Base-by-base conservation (phyloP, 2,113 vertebrate species). In the Brachyhypopomus occidentalis region DNA sequence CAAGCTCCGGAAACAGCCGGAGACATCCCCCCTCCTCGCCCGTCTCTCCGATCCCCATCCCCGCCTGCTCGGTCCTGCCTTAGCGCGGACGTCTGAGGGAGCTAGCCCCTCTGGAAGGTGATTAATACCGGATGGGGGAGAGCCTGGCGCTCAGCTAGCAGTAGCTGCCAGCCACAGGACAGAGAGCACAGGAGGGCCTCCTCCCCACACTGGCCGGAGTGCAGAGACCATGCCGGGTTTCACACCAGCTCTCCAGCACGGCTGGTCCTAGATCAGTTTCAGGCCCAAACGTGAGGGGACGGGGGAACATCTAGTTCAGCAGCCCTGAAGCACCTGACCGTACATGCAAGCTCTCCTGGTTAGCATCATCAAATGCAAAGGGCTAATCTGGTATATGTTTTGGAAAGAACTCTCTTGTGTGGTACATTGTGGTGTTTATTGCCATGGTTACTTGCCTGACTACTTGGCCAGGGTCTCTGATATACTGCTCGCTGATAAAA, bases 331-430 rank as follows among this genome's bases (percentile, higher is more conserved):
- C 30, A 2, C n/a, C 27, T 60, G 73, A 75, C 73, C 73, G 23
- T 22, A 23, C 12, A 23, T n/a, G 9, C 58, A 41, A 59, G n/a
- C 23, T 62, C 56, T 36, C 25, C 69, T 55, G 41, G n/a, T 66
- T 56, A 27, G 60, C 22, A 14, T 73, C 59, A 25, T 41, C 22
- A 36, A 55, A 74, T 73, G 59, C 78, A 30, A 2, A 60, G 64
- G 72, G 64, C 64, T 34, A 30, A 80, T 64, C 78, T 36, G 78
- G 27, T 73, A 70, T 74, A 74, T 80, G 45, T 74, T 80, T 74
- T 66, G 60, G 36, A 52, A 64, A 66, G 60, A 74, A 59, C 71
- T 63, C 41, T 22, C 78, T 64, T 23, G 64, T 80, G 78, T 66
- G 71, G 71, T 80, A 71, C 71, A 74, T 73, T 56, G 72, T 67